Base-by-base conservation (phyloP, 64 coral and sea anemone species). In the Hydrozoanthus tunicans region DNA sequence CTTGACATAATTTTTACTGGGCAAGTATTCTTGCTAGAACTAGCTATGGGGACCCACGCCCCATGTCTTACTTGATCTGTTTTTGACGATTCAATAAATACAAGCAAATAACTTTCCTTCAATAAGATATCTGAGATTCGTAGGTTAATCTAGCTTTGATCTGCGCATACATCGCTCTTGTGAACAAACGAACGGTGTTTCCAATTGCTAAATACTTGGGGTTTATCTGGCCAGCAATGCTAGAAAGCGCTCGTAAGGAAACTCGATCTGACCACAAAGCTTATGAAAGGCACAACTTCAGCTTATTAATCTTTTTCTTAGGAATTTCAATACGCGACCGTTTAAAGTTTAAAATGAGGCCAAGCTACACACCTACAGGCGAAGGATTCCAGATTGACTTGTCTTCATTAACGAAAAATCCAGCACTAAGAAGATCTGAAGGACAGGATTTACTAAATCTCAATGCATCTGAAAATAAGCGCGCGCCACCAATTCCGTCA, bases 331-430 rank as follows among this genome's bases (percentile, higher is more conserved):
- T 71, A 71, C 68, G 68, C 4, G 68, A 71, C 68, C 20, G 68
- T 24, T 71, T 24, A 25, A 71, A 71, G 20, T 71, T 25, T 72
- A 43, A 43, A 43, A 1, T 43, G 32, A 43, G 32, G 32, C 32
- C 32, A 43, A 43, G 32, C 32, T 2, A 91, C 61, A 52, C 56
- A 77, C 79, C 73, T 7, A 69, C 17, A 74, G 86, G 88, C 13
- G 79, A 86, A 62, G 89, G 90, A 12, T 26, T 43, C 93, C 90
- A 86, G 23, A 86, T 64, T 4, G 82, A 91, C 77, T 94, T 94
- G 17, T 91, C 61, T 52, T 71, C 56, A 53, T 95, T 77, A 5
- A 83, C 61, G 56, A 63, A 76, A 59, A 95, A 90, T 20, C 90
- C 94, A 2, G 84, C 81, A 64, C 56, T 6, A 55, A 89, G 14